These are phyloP conservation scores for Accipiter cooperii DNA, from an alignment of 2,113 vertebrate species.

Conservation along the genomic window DNA sequence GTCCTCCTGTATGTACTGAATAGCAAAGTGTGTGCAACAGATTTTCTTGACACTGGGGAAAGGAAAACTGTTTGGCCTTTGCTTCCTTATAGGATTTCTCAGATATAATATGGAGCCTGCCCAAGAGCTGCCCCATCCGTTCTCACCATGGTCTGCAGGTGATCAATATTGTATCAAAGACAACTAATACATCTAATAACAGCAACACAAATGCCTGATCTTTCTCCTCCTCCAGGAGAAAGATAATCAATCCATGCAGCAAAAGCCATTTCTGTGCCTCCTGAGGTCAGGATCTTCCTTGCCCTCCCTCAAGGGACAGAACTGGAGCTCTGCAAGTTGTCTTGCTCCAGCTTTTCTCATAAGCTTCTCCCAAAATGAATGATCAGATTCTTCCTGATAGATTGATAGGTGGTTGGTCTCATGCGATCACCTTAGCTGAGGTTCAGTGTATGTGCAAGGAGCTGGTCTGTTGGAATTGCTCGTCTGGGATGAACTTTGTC, in stretches of 20 bases:
- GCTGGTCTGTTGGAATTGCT: not conserved
- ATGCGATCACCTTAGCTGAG: not conserved
- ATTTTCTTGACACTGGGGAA: not conserved
- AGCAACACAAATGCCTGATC: not conserved
- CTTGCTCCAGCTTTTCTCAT: not conserved
- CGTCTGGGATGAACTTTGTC: not conserved
- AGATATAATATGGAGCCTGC: not conserved
- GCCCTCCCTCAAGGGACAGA: not conserved
- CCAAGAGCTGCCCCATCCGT: not conserved
- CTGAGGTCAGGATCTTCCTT: not conserved
- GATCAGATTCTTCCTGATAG: not conserved
- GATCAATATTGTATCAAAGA: not conserved
- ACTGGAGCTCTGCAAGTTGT: not conserved
- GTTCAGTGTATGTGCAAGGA: not conserved
- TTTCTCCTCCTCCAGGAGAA: not conserved
- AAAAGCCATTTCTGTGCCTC: not conserved
- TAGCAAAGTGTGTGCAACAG: accelerated
- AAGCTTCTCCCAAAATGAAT: not conserved
- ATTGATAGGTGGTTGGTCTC: not conserved
- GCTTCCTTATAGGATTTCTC: not conserved
- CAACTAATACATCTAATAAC: not conserved
- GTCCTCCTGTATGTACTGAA: not conserved
- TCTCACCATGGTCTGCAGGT: not conserved
- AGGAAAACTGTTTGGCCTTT: not conserved
- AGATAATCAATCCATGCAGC: not conserved